Evolutionary conservation across 2,113 vertebrate genomes (phyloP).

Genomic region (Labeo rohita): DNA sequence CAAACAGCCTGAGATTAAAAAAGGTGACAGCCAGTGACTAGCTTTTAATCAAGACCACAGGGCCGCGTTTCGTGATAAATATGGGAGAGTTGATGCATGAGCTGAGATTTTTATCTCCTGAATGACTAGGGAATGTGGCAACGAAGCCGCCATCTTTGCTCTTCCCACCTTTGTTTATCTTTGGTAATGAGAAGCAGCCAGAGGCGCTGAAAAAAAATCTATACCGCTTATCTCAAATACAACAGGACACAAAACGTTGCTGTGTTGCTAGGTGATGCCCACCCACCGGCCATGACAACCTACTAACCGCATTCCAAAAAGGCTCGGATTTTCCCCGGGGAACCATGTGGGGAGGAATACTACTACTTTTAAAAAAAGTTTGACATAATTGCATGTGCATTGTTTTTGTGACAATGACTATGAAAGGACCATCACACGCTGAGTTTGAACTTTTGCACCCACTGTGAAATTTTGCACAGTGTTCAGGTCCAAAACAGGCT

Average conservation of each 20-base stretch:
- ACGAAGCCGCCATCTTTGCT: slow-evolving; percentile 22
- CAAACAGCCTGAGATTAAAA: neutral
- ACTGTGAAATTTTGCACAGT: slow-evolving; percentile 21
- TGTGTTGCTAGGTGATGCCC: slow-evolving; percentile 61
- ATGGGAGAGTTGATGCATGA: neutral
- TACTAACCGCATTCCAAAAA: slow-evolving; percentile 67
- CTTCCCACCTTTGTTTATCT: slow-evolving; percentile 31
- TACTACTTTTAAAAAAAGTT: no score
- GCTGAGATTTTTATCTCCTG: slow-evolving; percentile 18
- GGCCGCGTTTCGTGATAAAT: neutral
- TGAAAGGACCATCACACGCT: neutral
- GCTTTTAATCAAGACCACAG: neutral
- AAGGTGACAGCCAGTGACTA: neutral
- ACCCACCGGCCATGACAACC: slow-evolving; percentile 54
- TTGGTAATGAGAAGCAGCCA: slow-evolving; percentile 33
- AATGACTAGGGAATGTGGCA: neutral
- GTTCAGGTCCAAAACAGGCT: slow-evolving; percentile 21
- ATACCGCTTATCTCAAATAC: slow-evolving; percentile 27
- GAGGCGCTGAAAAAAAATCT: slow-evolving; percentile 13
- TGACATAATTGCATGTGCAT: neutral
- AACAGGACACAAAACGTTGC: slow-evolving; percentile 43
- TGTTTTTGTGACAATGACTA: neutral
- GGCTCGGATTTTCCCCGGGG: neutral
- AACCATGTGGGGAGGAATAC: neutral
- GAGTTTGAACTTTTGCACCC: slow-evolving; percentile 28